These are phyloP conservation scores for Cyanistes caeruleus DNA, from an alignment of 2,113 vertebrate genomes.

Conservation along the genomic window DNA sequence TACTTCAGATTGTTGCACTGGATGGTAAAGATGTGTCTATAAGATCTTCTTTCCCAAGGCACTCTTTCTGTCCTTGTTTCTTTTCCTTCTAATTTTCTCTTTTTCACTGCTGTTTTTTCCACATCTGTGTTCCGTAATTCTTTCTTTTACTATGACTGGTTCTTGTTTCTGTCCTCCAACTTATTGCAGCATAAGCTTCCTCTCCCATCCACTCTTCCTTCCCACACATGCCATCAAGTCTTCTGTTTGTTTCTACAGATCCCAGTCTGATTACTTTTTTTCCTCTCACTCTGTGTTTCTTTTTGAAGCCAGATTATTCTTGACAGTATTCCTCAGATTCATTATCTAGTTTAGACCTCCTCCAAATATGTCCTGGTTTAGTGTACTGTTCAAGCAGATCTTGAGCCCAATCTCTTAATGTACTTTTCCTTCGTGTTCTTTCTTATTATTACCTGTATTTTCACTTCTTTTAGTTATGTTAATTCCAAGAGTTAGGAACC, in stretches of 20 bases:
- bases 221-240: not conserved
- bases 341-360: not conserved
- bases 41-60: not conserved
- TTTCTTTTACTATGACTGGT: not conserved
- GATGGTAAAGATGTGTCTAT: not conserved
- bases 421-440: not conserved
- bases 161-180: not conserved
- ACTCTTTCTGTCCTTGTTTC: not conserved
- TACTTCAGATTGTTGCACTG: not conserved
- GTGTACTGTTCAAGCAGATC: not conserved
- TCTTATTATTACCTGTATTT: not conserved
- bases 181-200: not conserved
- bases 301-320: not conserved
- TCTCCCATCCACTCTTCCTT: not conserved
- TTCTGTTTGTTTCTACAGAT: not conserved
- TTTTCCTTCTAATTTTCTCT: not conserved
- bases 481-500: not conserved
- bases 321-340: not conserved
- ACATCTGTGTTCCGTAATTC: not conserved
- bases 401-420: not conserved
- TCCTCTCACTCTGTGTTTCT: not conserved
- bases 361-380: not conserved
- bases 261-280: not conserved
- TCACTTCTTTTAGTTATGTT: not conserved
- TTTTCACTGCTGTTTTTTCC: not conserved